Base-by-base conservation (phyloP, 53 echinoderm and acorn worm species). In the Arbacia lixula region DNA sequence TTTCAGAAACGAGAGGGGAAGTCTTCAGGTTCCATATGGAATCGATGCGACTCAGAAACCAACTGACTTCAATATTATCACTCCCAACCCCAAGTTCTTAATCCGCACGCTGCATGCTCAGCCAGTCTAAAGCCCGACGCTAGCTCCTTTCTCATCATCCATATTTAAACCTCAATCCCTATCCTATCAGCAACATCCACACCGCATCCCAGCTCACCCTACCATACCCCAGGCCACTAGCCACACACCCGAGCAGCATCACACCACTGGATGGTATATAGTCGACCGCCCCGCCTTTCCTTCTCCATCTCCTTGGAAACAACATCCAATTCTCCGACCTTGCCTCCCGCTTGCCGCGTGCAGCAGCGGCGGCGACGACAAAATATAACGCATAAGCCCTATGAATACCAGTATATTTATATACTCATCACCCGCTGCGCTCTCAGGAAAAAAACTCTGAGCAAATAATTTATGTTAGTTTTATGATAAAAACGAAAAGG, bases 381-480 rank as follows among this genome's bases (percentile, higher is more conserved):
- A n/a, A n/a, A n/a, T n/a, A n/a, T n/a, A n/a, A n/a, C n/a, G n/a
- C n/a, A n/a, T n/a, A n/a, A n/a, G n/a, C n/a, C n/a, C n/a, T n/a
- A n/a, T n/a, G n/a, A 16, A 66, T 66, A 66, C 66, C 66, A 66
- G 66, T 38, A 66, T n/a, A 62, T 8, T n/a, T n/a, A n/a, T n/a
- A n/a, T 66, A 37, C 24, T 36, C 66, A 66, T 71, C 72, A 36
- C 79, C 79, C 39, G 60, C 79, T 60, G 58, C 58, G 58, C 58
- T 26, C 42, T 38, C 58, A 26, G 60, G 60, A 41, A 40, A 64
- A 64, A 31, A 78, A 53, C 27, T 78, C 61, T 41, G 26, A 39
- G 79, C 39, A 78, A 78, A 60, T 78, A 78, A 78, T 78, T 78
- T 78, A 78, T 78, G 78, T 60, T 78, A 78, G 60, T 78, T 60